phyloP scores from a whole-genome alignment of 1,140 invertebrate species.

The Drosophila ercepeae region DNA sequence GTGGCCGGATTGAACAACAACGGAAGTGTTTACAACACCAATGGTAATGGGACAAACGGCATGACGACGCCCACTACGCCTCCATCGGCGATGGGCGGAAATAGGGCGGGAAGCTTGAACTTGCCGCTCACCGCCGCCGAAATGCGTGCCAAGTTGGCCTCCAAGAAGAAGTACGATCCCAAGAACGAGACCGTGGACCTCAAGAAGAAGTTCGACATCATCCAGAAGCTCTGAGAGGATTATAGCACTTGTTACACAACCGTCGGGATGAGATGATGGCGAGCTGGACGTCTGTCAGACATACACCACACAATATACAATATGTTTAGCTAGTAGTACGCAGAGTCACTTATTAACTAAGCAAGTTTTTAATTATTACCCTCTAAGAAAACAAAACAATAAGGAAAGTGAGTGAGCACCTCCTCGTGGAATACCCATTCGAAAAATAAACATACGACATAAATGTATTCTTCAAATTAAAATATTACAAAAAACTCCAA shows the following conservation, averaged over 20 bases:
- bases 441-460: constrained; percentile 19
- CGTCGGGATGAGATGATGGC: constrained; percentile 34
- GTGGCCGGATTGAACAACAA: constrained; percentile 63
- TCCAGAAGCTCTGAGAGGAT: constrained; percentile 90
- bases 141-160: constrained; percentile 92
- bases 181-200: constrained; percentile 95
- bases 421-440: constrained; percentile 23
- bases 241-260: constrained; percentile 66
- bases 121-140: constrained; percentile 94
- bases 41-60: constrained; percentile 48
- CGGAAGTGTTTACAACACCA: constrained; percentile 64
- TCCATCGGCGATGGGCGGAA: constrained; percentile 35
- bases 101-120: constrained; percentile 85
- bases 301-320: constrained; percentile 47
- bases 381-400: constrained; percentile 39
- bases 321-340: constrained; percentile 69
- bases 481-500: constrained; percentile 21
- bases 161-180: constrained; percentile 93
- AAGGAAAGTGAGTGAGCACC: constrained; percentile 8
- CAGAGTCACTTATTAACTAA: constrained; percentile 80
- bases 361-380: constrained; percentile 72
- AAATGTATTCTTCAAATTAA: constrained; percentile 32
- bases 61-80: constrained; percentile 29
- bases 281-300: constrained; percentile 33
- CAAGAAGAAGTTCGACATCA: constrained; percentile 95